Evolutionary conservation across 1,140 invertebrate species (phyloP).

Genomic region (Ostrea edulis): DNA sequence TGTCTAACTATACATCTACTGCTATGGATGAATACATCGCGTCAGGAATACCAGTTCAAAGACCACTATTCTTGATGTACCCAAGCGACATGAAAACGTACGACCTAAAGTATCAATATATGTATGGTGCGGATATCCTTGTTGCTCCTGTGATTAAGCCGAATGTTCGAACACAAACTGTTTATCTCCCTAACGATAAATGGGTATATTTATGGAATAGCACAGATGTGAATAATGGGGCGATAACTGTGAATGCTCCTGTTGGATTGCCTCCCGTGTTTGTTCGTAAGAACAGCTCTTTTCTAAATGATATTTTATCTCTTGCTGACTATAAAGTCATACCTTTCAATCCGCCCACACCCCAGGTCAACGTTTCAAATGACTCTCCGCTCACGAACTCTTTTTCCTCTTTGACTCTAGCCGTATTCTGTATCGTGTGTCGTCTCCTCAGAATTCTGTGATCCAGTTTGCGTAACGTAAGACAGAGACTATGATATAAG

Average conservation of each 20-base stretch:
- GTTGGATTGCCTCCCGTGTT: slow-evolving; percentile 70
- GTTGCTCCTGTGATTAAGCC: slow-evolving; percentile 75
- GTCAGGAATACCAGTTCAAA: slow-evolving; percentile 73
- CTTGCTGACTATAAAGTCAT: background rate
- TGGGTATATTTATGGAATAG: slow-evolving; percentile 67
- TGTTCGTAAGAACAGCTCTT: slow-evolving; percentile 56
- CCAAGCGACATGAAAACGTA: slow-evolving; percentile 65
- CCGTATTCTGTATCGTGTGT: background rate
- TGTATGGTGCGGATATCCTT: slow-evolving; percentile 77
- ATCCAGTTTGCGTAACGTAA: too few species aligned
- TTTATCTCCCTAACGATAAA: slow-evolving; percentile 58
- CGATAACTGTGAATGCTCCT: slow-evolving; percentile 56
- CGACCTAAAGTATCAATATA: slow-evolving; percentile 74
- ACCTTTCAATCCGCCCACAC: background rate
- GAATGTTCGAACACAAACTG: slow-evolving; percentile 47
- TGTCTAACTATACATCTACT: slow-evolving; percentile 73
- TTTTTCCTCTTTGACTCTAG: background rate
- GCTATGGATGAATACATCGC: slow-evolving; percentile 63
- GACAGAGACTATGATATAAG: too few species aligned
- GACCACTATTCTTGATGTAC: slow-evolving; percentile 76
- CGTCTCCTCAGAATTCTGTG: background rate
- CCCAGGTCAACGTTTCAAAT: background rate
- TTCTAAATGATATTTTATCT: background rate
- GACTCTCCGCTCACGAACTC: background rate
- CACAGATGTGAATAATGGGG: slow-evolving; percentile 39